Evolutionary conservation across 1,140 invertebrate genomes (phyloP).

Genomic region (Hylaeus anthracinus): DNA sequence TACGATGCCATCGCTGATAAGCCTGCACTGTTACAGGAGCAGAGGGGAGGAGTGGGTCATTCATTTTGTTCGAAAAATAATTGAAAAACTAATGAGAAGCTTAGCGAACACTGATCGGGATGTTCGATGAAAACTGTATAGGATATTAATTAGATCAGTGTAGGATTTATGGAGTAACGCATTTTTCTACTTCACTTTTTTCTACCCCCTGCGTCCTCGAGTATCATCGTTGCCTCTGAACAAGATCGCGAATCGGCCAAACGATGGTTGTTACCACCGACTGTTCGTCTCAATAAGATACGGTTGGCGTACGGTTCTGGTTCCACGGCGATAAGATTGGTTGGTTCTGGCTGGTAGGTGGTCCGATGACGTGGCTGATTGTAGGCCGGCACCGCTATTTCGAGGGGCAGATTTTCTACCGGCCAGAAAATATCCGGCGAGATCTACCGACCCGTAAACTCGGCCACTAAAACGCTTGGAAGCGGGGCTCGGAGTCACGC

Average conservation of each 20-base stretch:
- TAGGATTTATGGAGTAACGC: too few species aligned
- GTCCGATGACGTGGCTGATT: conserved; percentile 56
- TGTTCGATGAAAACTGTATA: too few species aligned
- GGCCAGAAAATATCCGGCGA: conserved; percentile 57
- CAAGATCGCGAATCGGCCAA: conserved; percentile 1
- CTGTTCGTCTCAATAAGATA: conserved; percentile 18
- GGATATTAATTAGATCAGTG: too few species aligned
- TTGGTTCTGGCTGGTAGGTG: conserved; percentile 20
- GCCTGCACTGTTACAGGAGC: conserved; percentile 41
- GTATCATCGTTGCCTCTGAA: neutral
- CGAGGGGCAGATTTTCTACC: conserved; percentile 43
- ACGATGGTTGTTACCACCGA: neutral
- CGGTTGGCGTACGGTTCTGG: conserved; percentile 28
- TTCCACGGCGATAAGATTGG: conserved; percentile 55
- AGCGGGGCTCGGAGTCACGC: conserved; percentile 54
- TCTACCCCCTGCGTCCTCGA: too few species aligned
- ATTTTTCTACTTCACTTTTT: too few species aligned
- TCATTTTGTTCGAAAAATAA: too few species aligned
- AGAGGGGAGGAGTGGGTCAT: neutral
- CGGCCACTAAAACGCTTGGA: conserved; percentile 39
- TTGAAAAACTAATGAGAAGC: too few species aligned
- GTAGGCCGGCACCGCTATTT: conserved; percentile 49
- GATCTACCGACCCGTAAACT: conserved; percentile 43
- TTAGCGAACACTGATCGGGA: too few species aligned
- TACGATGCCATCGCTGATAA: conserved; percentile 51